These are phyloP conservation scores for Peromyscus melanophrys DNA, from an alignment of 2,797 vertebrate species.

Conservation along the genomic window DNA sequence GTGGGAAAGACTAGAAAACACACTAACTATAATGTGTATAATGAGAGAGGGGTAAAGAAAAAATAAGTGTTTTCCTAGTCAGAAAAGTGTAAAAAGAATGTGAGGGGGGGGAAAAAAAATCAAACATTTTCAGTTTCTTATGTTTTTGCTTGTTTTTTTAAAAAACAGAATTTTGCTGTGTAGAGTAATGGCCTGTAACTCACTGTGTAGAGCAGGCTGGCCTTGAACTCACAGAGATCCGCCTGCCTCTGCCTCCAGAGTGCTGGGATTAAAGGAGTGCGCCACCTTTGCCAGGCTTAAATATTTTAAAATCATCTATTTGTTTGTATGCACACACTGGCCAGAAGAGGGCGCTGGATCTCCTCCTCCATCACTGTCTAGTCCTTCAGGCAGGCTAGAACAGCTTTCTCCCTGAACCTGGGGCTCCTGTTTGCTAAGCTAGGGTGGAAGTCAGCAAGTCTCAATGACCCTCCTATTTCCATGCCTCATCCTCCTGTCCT, in stretches of 20 bases:
- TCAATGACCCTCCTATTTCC: neutral
- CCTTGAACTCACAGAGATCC: too few species aligned
- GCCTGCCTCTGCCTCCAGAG: too few species aligned
- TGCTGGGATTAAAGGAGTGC: too few species aligned
- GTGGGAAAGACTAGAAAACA: constrained; percentile 56
- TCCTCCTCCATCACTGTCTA: neutral
- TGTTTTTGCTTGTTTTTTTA: neutral
- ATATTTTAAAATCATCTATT: neutral
- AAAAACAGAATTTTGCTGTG: too few species aligned
- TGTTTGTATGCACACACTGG: neutral
- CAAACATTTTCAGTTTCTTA: neutral
- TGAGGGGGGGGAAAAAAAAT: neutral
- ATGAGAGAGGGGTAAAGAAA: neutral
- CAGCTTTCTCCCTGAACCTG: neutral
- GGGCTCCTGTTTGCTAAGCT: neutral
- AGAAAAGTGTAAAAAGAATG: constrained; percentile 38
- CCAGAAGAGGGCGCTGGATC: neutral
- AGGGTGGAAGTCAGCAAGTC: neutral
- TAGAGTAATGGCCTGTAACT: too few species aligned
- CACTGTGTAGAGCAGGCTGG: too few species aligned
- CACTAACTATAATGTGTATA: neutral
- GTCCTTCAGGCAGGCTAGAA: neutral
- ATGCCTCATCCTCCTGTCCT: neutral
- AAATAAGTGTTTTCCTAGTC: constrained; percentile 13
- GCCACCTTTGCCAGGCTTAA: neutral